phyloP scores from a whole-genome alignment of 2,113 vertebrate genomes.

The Fukomys damarensis region DNA sequence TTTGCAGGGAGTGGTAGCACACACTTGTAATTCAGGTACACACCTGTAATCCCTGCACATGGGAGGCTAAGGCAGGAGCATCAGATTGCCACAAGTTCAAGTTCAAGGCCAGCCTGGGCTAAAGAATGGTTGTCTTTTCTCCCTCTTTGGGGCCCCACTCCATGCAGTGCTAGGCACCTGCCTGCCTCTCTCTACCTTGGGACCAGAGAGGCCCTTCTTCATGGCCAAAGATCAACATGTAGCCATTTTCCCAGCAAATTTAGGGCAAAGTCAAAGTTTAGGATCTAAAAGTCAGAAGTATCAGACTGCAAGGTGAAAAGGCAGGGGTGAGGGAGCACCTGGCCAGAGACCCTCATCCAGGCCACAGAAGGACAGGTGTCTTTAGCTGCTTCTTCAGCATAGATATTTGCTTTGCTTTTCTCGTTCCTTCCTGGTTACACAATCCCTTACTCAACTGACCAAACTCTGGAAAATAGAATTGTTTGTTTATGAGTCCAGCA shows the following conservation, averaged over 20 bases:
- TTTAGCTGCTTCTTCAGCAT: background rate
- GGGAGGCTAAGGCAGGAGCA: background rate
- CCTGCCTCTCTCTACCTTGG: background rate
- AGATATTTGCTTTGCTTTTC: constrained; percentile 5
- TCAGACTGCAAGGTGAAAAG: background rate
- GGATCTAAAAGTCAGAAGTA: background rate
- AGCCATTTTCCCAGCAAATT: background rate
- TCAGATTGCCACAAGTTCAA: background rate
- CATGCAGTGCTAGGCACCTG: background rate
- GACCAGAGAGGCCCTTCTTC: background rate
- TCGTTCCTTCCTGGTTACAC: background rate
- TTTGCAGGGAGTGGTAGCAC: background rate
- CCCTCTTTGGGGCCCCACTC: background rate
- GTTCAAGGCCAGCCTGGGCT: background rate
- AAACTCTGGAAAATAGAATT: constrained; percentile 56
- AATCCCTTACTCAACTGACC: constrained; percentile 53
- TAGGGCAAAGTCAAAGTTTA: background rate
- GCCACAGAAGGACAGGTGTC: background rate
- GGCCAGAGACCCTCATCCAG: background rate
- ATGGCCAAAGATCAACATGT: background rate
- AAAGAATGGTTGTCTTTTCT: background rate
- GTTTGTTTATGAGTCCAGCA: constrained; percentile 23
- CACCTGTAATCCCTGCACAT: background rate
- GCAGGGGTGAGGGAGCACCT: background rate
- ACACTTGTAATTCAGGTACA: background rate